A percentile compares a stretch with the other conserved stretches of the same genome.
phyloP scores from a whole-genome alignment of 2,888 invertebrate species.

The Timema podura region DNA sequence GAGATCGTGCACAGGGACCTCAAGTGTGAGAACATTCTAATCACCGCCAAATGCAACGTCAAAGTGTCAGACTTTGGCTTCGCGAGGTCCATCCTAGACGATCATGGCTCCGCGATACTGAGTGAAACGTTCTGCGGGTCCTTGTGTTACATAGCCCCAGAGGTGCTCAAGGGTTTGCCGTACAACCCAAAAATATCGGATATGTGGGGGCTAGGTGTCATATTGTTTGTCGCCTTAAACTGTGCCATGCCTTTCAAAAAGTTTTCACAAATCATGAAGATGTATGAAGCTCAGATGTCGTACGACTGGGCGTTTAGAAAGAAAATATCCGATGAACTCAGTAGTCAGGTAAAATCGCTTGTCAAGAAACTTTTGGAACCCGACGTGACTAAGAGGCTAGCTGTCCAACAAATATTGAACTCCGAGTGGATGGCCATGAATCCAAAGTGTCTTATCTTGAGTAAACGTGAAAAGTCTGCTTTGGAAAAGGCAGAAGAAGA shows the following conservation, averaged over 20 bases:
- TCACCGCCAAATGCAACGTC: constrained; percentile 68
- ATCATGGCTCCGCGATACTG: constrained; percentile 48
- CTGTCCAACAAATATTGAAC: constrained; percentile 37
- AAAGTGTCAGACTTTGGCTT: constrained; percentile 85
- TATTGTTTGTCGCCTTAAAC: constrained; percentile 78
- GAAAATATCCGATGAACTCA: constrained; percentile 55
- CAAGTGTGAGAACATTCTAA: constrained; percentile 76
- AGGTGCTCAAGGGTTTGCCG: constrained; percentile 70
- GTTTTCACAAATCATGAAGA: constrained; percentile 63
- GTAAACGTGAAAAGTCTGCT: too few relatives aligned
- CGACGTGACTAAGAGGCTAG: constrained; percentile 57
- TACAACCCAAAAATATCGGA: constrained; percentile 70
- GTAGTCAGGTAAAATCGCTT: constrained; percentile 53
- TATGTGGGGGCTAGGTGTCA: constrained; percentile 73
- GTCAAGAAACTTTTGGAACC: constrained; percentile 65
- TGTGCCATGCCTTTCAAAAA: constrained; percentile 81
- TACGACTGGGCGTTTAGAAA: constrained; percentile 66
- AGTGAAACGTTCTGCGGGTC: constrained; percentile 85
- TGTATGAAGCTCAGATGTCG: constrained; percentile 64
- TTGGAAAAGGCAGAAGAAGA: too few relatives aligned
- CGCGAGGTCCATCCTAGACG: constrained; percentile 53
- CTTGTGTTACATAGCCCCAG: constrained; percentile 84
- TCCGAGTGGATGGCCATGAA: constrained; percentile 67
- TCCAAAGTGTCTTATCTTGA: constrained; percentile 36
- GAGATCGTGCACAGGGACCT: constrained; percentile 72